Percentiles rank a stretch among this genome's conserved stretches.
Conservation (phyloP, 23 tunicate species). For the Phallusia fumigata region DNA sequence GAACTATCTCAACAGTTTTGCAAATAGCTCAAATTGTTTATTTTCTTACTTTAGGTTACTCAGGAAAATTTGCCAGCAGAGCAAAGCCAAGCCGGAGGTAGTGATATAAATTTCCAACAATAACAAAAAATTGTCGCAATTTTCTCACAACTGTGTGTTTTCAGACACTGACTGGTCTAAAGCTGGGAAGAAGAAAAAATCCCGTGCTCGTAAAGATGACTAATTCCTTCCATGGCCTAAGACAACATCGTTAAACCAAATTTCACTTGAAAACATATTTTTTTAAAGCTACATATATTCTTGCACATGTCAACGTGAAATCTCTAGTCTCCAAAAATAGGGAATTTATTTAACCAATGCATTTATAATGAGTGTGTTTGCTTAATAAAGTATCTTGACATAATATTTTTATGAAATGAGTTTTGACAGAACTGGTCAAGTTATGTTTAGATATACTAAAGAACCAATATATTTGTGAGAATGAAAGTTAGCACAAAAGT, state of each 20-base stretch:
- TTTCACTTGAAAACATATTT: neutral
- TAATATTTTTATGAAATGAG: neutral
- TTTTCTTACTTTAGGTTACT: constrained; percentile 6
- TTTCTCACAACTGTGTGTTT: constrained; percentile 11
- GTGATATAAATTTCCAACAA: neutral
- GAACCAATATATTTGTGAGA: too few species aligned
- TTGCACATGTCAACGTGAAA: neutral
- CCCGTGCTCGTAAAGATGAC: constrained; percentile 67
- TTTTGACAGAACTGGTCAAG: neutral
- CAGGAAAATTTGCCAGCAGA: constrained; percentile 1
- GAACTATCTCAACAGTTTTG: too few species aligned
- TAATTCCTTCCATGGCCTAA: neutral
- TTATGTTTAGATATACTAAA: too few species aligned
- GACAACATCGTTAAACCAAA: neutral
- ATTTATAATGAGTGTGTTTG: constrained; percentile 1
- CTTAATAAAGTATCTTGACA: constrained; percentile 6
- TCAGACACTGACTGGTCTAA: constrained; percentile 49
- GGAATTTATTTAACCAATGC: constrained; percentile 6
- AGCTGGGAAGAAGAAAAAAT: constrained; percentile 50
- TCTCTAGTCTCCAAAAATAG: neutral
- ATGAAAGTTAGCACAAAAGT: too few species aligned
- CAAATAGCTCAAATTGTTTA: too few species aligned
- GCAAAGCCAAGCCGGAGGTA: neutral
- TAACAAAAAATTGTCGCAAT: neutral
- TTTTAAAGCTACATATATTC: neutral